Conservation (phyloP, 2,888 invertebrate genomes). For the Megamerina dolium region DNA sequence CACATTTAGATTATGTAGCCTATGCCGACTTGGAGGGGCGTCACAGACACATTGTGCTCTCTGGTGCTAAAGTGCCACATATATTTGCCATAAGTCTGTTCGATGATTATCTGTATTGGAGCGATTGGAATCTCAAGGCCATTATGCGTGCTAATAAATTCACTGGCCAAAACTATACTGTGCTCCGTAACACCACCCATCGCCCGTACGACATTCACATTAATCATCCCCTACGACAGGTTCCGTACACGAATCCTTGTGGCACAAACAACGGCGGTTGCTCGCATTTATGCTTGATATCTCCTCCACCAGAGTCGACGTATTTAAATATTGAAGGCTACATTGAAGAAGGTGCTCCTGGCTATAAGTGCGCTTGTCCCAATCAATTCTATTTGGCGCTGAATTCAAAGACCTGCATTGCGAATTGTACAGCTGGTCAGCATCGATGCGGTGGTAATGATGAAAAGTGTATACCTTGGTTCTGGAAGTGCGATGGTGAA, state of each 20-base stretch:
- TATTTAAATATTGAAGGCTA: slow-evolving; percentile 73
- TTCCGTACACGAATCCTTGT: slow-evolving; percentile 85
- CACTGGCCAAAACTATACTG: slow-evolving; percentile 66
- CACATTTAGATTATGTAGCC: slow-evolving; percentile 95
- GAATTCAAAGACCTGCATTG: slow-evolving; percentile 81
- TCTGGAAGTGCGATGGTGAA: slow-evolving; percentile 85
- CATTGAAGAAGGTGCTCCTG: slow-evolving; percentile 72
- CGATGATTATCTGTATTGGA: slow-evolving; percentile 92
- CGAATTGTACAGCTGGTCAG: slow-evolving; percentile 80
- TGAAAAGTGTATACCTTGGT: slow-evolving; percentile 70
- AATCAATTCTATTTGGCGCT: slow-evolving; percentile 82
- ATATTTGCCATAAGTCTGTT: slow-evolving; percentile 92
- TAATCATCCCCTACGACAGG: slow-evolving; percentile 82
- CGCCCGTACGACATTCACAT: slow-evolving; percentile 91
- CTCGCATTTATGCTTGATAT: slow-evolving; percentile 88
- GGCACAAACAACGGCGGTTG: slow-evolving; percentile 90
- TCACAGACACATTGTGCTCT: slow-evolving; percentile 74
- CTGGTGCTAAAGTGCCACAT: slow-evolving; percentile 81
- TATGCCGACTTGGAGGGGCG: slow-evolving; percentile 89
- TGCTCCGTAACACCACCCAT: slow-evolving; percentile 86
- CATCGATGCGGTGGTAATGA: slow-evolving; percentile 57
- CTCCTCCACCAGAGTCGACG: slow-evolving; percentile 71
- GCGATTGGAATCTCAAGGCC: slow-evolving; percentile 96
- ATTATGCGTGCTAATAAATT: slow-evolving; percentile 90
- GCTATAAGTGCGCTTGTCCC: slow-evolving; percentile 86